phyloP scores from a whole-genome alignment of 2,888 invertebrate species.

The Polylopha cassiicola region DNA sequence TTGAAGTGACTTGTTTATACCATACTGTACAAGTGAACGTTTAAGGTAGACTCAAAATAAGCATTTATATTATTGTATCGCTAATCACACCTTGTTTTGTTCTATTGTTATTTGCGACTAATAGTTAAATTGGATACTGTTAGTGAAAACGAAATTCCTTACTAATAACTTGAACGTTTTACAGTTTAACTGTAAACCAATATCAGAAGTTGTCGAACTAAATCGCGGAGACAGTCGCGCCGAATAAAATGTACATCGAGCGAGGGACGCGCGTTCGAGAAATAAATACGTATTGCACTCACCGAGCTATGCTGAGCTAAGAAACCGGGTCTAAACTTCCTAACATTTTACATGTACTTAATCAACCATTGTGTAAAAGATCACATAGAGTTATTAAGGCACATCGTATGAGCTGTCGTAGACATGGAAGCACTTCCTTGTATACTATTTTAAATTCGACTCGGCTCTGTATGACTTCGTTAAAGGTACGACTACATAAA shows the following conservation, averaged over 20 bases:
- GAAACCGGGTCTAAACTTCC: constrained; percentile 29
- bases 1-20: constrained; percentile 68
- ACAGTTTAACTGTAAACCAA: constrained; percentile 22
- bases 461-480: constrained; percentile 44
- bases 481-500: constrained; percentile 61
- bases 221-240: no score
- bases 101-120: constrained; percentile 48
- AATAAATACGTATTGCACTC: constrained; percentile 70
- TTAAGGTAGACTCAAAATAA: constrained; percentile 30
- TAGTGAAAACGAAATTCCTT: constrained; percentile 43
- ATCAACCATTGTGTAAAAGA: constrained; percentile 4
- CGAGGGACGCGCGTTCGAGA: constrained; percentile 23
- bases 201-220: constrained; percentile 3
- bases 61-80: constrained; percentile 36
- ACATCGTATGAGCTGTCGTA: constrained; percentile 51
- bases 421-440: constrained; percentile 43
- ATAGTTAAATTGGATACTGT: constrained; percentile 49
- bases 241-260: no score
- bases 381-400: constrained; percentile 44
- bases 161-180: constrained; percentile 17
- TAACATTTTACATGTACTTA: constrained; percentile 15
- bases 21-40: constrained; percentile 62
- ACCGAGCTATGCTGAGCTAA: constrained; percentile 39
- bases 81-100: constrained; percentile 43
- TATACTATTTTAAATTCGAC: constrained; percentile 14